Conservation (phyloP, 2,797 vertebrate species). For the Novumbra hubbsi region DNA sequence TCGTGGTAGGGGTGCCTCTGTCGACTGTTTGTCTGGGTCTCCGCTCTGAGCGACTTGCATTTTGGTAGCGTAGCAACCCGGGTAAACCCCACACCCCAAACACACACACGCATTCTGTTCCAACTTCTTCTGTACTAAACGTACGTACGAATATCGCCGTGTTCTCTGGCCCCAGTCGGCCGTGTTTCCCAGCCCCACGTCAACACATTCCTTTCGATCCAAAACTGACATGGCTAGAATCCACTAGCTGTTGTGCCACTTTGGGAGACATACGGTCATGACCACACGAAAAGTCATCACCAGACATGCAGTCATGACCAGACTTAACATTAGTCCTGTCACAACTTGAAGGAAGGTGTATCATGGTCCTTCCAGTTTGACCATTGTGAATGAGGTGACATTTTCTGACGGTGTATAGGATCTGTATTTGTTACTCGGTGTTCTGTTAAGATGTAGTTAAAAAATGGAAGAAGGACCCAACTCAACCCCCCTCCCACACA, state of each 20-base stretch:
- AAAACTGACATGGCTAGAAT: slow-evolving; percentile 32
- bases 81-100: slow-evolving; percentile 43
- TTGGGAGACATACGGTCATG: slow-evolving; percentile 34
- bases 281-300: too few relatives aligned
- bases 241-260: background rate
- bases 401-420: background rate
- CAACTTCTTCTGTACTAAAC: slow-evolving; percentile 30
- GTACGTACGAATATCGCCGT: slow-evolving; percentile 43
- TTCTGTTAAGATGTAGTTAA: slow-evolving; percentile 21
- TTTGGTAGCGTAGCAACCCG: slow-evolving; percentile 37
- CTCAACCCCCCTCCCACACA: background rate
- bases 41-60: slow-evolving; percentile 40
- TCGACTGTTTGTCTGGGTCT: slow-evolving; percentile 32
- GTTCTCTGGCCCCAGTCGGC: slow-evolving; percentile 5
- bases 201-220: background rate
- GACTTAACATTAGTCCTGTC: slow-evolving; percentile 27
- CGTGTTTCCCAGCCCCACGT: slow-evolving; percentile 15
- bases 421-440: slow-evolving; percentile 20
- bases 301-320: slow-evolving; percentile 22
- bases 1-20: slow-evolving; percentile 38
- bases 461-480: slow-evolving; percentile 8
- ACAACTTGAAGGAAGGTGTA: background rate
- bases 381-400: background rate
- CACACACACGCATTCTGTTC: slow-evolving; percentile 11
- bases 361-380: slow-evolving; percentile 12